Percentiles rank a stretch among this genome's conserved stretches.
Conservation (phyloP, 2,888 invertebrate genomes). For the Ophonus ardosiacus region DNA sequence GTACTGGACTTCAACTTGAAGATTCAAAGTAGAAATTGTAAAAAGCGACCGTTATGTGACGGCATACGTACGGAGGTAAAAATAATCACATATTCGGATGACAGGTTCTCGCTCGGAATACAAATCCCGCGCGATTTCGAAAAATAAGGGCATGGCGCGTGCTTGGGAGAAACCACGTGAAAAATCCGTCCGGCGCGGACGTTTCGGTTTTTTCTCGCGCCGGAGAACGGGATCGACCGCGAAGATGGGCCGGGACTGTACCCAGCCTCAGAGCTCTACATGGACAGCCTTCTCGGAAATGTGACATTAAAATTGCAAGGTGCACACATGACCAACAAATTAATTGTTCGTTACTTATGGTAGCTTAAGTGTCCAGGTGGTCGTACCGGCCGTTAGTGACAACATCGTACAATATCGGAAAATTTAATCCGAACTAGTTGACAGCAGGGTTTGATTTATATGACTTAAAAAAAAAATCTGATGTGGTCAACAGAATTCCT, state of each 20-base stretch:
- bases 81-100: constrained; percentile 48
- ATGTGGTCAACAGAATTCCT: too few relatives aligned
- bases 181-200: constrained; percentile 23
- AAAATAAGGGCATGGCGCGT: constrained; percentile 56
- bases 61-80: constrained; percentile 43
- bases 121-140: constrained; percentile 24
- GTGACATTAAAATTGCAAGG: constrained; percentile 61
- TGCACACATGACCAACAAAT: constrained; percentile 63
- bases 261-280: constrained; percentile 7
- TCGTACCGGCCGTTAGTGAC: constrained; percentile 41
- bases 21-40: constrained; percentile 48
- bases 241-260: background rate
- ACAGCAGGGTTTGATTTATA: background rate
- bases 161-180: constrained; percentile 41
- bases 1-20: background rate
- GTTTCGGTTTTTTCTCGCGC: constrained; percentile 22
- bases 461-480: too few relatives aligned
- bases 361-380: constrained; percentile 55
- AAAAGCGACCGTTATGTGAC: constrained; percentile 50
- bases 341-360: constrained; percentile 61
- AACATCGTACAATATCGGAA: background rate
- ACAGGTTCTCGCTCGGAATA: constrained; percentile 33
- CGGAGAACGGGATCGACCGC: background rate
- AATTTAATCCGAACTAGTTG: background rate
- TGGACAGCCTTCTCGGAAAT: constrained; percentile 52